Evolutionary conservation across 2,113 vertebrate species (phyloP).

Genomic region (Hippopotamus amphibius): DNA sequence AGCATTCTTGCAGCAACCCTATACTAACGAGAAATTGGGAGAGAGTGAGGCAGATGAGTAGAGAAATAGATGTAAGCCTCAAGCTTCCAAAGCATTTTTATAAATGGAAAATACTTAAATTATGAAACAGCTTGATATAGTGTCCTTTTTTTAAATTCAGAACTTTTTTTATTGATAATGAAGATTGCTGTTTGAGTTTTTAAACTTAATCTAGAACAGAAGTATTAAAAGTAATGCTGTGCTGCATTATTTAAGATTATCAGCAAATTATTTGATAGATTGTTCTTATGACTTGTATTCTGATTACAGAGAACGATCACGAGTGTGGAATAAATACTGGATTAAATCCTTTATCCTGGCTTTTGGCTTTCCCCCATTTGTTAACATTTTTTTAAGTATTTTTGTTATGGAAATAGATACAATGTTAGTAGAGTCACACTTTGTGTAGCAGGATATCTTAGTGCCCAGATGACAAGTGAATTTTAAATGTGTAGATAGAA

Average conservation of each 20-base stretch:
- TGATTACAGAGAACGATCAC: conserved; percentile 87
- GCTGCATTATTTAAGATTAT: conserved; percentile 86
- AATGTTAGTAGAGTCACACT: not conserved
- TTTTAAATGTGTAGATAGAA: not conserved
- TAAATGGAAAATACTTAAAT: conserved; percentile 89
- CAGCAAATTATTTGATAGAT: conserved; percentile 87
- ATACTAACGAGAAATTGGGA: conserved; percentile 81
- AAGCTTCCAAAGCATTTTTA: conserved; percentile 90
- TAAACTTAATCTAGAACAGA: conserved; percentile 85
- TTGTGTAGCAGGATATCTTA: not conserved
- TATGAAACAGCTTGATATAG: conserved; percentile 87
- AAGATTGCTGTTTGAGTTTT: conserved; percentile 87
- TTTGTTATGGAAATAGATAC: conserved; percentile 50
- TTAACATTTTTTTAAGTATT: conserved; percentile 47
- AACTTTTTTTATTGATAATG: conserved; percentile 87
- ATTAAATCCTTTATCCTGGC: conserved; percentile 88
- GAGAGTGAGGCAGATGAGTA: conserved; percentile 81
- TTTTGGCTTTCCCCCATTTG: conserved; percentile 86
- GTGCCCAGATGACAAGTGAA: not conserved
- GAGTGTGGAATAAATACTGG: conserved; percentile 90
- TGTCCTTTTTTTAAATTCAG: conserved; percentile 87
- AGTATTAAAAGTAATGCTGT: conserved; percentile 86
- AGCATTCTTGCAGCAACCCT: conserved; percentile 80
- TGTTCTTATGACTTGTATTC: conserved; percentile 88
- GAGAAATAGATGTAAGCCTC: conserved; percentile 84